Base-by-base conservation (phyloP, 2,797 vertebrate genomes). In the Phrynocephalus forsythii region DNA sequence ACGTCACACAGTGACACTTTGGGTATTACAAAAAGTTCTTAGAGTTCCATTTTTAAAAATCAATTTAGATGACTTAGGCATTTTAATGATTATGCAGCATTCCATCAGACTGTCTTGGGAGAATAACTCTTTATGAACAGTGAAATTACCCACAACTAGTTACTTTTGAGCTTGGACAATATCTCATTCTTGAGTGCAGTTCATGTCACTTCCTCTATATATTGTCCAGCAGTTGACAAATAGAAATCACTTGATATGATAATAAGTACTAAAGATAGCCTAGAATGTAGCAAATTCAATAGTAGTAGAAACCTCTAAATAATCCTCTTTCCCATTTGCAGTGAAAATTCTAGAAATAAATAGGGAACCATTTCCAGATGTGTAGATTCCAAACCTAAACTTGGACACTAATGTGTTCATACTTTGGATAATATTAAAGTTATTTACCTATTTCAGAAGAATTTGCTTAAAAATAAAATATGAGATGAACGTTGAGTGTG, bases 401-500 rank as follows among this genome's bases (percentile, higher is more conserved):
- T 52, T 33, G 26, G 38, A 44, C 67, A 72, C 50, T 50, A 71
- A 2, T 15, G 6, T 71, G 48, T 26, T 63, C 30, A 30, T 79
- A 66, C 63, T 63, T 48, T 78, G 16, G 18, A 79, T 22, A 15
- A 1, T 66, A 48, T 71, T 72, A 71, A 24, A 48, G 66, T 22
- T 83, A 30, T 87, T 18, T 13, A 18, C n/a, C 52, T 76, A 76
- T 52, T 33, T 71, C 50, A 69, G 8, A 33, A 7, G 48, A 30
- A 7, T n/a, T 3, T 7, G 15, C 6, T 13, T 44, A 10, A 26
- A 11, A 67, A n/a, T 4, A 63, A 86, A 80, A 38, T 48, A 60
- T n/a, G 67, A 68, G 69, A 50, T 86, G 69, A 50, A 78, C 68
- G 30, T 71, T 79, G 80, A 33, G 44, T 88, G 60, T 22, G 38